A percentile compares a stretch with the other conserved stretches of the same genome.
Evolutionary conservation across 2,888 invertebrate genomes (phyloP).

Genomic region (Cyclophora punctaria): DNA sequence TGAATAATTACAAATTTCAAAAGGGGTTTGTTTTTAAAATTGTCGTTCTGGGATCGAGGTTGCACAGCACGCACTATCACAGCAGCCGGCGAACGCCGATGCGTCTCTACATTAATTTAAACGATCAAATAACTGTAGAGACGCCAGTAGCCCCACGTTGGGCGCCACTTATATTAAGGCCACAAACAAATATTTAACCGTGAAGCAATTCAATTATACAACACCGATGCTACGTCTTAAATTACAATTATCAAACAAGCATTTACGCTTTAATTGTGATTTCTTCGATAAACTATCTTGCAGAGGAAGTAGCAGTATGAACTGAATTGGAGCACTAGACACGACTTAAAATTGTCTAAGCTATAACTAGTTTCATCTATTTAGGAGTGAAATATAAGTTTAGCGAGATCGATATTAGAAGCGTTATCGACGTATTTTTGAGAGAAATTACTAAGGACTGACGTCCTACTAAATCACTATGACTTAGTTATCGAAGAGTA

Average conservation of each 20-base stretch:
- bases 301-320: background rate
- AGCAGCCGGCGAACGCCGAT: conserved; percentile 54
- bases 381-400: conserved; percentile 45
- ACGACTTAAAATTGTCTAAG: conserved; percentile 16
- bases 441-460: conserved; percentile 46
- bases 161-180: conserved; percentile 67
- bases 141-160: conserved; percentile 45
- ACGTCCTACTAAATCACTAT: conserved; percentile 49
- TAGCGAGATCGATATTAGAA: conserved; percentile 61
- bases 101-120: conserved; percentile 23
- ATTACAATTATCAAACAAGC: conserved; percentile 11
- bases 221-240: conserved; percentile 52
- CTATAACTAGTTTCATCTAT: conserved; percentile 46
- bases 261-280: background rate
- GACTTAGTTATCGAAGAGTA: conserved; percentile 62
- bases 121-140: conserved; percentile 28
- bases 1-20: conserved; percentile 23
- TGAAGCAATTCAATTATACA: conserved; percentile 54
- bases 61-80: conserved; percentile 72
- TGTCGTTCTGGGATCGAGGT: conserved; percentile 43
- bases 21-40: conserved; percentile 32
- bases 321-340: background rate
- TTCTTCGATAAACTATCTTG: background rate
- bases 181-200: conserved; percentile 63
- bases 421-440: conserved; percentile 46